phyloP scores from a whole-genome alignment of 2,888 invertebrate species.

The Oasisia sp. region DNA sequence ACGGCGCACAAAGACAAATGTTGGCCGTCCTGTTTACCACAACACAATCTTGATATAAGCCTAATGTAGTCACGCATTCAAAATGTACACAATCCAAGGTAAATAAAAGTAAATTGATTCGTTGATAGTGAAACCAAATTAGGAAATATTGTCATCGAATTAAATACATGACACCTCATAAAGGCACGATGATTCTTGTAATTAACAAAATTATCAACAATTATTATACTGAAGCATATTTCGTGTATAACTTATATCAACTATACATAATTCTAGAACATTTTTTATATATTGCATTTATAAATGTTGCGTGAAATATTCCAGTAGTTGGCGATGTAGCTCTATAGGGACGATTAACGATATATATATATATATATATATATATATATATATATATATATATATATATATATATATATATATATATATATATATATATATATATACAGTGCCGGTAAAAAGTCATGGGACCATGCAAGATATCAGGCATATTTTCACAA shows the following conservation, averaged over 20 bases:
- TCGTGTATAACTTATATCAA: background rate
- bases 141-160: too few species aligned
- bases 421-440: background rate
- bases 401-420: background rate
- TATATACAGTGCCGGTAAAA: too few species aligned
- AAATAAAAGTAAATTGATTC: too few species aligned
- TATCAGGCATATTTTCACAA: too few species aligned
- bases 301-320: background rate
- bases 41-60: too few species aligned
- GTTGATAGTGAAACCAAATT: too few species aligned
- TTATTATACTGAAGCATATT: background rate
- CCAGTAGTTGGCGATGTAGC: background rate
- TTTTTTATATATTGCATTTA: background rate
- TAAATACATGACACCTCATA: background rate
- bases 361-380: background rate
- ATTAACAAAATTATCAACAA: background rate
- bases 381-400: background rate
- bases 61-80: too few species aligned
- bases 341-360: background rate
- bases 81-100: too few species aligned
- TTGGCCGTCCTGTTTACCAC: too few species aligned
- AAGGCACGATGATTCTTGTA: background rate
- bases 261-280: background rate
- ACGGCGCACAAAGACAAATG: too few species aligned
- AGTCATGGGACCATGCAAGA: too few species aligned